Conservation (phyloP, 2,113 vertebrate species). For the Myotis brandtii region DNA sequence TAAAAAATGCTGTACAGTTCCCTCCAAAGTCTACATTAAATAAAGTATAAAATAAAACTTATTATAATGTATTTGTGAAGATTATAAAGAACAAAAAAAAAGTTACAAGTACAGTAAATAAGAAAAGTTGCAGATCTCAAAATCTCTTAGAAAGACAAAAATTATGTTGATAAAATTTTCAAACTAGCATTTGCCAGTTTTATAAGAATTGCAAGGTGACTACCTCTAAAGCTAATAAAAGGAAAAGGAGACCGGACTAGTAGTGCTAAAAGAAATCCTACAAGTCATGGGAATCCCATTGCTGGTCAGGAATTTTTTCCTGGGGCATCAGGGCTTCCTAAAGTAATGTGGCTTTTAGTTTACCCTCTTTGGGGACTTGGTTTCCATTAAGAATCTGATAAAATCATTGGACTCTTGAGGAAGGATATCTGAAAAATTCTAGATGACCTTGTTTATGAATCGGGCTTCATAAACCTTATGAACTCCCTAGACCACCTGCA, state of each 20-base stretch:
- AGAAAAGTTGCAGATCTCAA: conserved; percentile 68
- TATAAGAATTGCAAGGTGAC: not conserved
- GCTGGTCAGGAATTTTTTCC: not conserved
- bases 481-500: not conserved
- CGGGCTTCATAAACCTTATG: not conserved
- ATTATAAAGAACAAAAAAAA: not conserved
- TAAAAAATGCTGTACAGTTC: not conserved
- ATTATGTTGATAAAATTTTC: conserved; percentile 64
- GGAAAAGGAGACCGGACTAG: not conserved
- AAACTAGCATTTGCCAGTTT: conserved; percentile 66
- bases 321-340: not conserved
- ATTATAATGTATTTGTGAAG: conserved; percentile 65
- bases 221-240: not conserved
- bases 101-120: conserved; percentile 48
- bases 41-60: conserved; percentile 65
- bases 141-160: conserved; percentile 72
- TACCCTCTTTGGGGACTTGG: not conserved
- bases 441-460: not conserved
- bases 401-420: not conserved
- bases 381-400: not conserved
- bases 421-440: not conserved
- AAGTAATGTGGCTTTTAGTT: not conserved
- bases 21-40: conserved; percentile 70
- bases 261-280: not conserved
- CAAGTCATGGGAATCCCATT: not conserved